phyloP scores from a whole-genome alignment of 1,140 invertebrate species.

The Brachionus paranguensis region DNA sequence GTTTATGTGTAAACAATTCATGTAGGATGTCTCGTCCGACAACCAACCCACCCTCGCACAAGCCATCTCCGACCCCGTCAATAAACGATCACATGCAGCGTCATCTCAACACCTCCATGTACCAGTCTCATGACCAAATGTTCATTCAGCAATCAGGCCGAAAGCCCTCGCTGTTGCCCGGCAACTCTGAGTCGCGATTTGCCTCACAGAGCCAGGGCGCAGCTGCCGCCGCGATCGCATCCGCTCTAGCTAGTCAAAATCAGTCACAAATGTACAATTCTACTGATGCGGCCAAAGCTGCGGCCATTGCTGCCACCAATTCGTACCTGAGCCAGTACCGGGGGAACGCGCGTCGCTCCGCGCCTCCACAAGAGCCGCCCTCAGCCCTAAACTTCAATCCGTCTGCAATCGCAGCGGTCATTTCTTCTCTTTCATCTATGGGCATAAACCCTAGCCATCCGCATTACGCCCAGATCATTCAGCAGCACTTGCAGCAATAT shows the following conservation, averaged over 20 bases:
- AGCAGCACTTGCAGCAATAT: constrained; percentile 25
- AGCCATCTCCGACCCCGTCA: neutral
- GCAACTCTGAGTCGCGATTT: neutral
- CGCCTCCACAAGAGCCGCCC: neutral
- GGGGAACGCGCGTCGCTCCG: neutral
- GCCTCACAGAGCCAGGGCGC: neutral
- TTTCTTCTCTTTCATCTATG: neutral
- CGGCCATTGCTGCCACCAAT: neutral
- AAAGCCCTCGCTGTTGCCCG: neutral
- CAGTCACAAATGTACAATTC: neutral
- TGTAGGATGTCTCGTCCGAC: neutral
- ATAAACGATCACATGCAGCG: neutral
- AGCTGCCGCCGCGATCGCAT: neutral
- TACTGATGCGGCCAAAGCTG: neutral
- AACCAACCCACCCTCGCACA: neutral
- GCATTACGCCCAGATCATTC: neutral
- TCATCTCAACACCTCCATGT: neutral
- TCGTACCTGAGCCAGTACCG: neutral
- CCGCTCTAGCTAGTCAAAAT: neutral
- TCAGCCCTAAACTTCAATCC: neutral
- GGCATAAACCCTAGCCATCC: constrained; percentile 24
- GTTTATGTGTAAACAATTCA: neutral
- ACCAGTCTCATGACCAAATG: neutral
- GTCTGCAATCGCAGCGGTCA: neutral
- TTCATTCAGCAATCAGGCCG: neutral